Conservation (phyloP, 2,888 invertebrate species). For the Sepioteuthis lessoniana region DNA sequence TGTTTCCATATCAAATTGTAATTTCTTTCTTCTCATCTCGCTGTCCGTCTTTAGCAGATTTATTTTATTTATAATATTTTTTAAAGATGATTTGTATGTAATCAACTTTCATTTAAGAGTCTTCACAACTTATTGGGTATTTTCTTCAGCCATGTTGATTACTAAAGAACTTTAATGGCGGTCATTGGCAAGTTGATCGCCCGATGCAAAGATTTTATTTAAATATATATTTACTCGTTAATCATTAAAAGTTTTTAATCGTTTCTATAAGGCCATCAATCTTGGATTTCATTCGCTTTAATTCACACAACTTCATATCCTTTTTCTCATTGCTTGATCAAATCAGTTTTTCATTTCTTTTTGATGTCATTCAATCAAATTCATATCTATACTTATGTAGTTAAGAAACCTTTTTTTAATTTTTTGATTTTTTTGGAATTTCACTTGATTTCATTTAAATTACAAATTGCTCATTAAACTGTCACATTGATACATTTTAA, state of each 20-base stretch:
- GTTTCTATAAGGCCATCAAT: constrained; percentile 4
- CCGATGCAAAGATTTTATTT: background rate
- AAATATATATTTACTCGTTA: background rate
- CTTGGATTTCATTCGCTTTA: background rate
- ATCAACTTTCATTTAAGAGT: background rate
- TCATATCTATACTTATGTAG: background rate
- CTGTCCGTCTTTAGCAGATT: background rate
- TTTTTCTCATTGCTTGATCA: background rate
- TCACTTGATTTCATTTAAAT: background rate
- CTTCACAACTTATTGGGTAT: background rate
- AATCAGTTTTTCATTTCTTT: background rate
- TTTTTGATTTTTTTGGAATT: background rate
- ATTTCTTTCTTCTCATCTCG: background rate
- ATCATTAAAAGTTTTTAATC: constrained; percentile 12
- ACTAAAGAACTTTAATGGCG: background rate
- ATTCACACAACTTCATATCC: background rate
- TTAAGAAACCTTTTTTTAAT: background rate
- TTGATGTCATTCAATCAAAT: background rate
- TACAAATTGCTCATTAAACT: background rate
- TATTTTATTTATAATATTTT: background rate
- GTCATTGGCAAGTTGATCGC: background rate
- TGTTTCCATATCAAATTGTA: background rate
- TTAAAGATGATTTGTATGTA: too few species aligned
- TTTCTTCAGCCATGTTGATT: background rate
- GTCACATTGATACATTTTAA: background rate